Percentiles rank a stretch among this genome's conserved stretches.
These are phyloP conservation scores for Maccullochella peelii DNA, from an alignment of 2,113 vertebrate genomes.

Conservation along the genomic window DNA sequence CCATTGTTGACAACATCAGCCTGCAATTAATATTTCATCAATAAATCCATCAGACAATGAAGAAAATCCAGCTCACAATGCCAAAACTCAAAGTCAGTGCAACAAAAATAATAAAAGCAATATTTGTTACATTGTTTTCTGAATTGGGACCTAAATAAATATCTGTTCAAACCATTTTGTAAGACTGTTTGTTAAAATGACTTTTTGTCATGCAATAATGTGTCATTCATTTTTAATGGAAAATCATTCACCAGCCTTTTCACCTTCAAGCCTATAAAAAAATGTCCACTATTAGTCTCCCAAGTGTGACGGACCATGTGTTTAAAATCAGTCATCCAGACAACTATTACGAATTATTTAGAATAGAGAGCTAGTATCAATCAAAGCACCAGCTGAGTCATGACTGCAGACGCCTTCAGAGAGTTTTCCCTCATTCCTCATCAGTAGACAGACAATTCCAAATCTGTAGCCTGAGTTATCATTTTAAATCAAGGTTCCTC, in stretches of 20 bases:
- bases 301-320: neutral
- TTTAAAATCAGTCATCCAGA: neutral
- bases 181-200: too few species aligned
- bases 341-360: neutral
- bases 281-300: neutral
- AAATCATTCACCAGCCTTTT: neutral
- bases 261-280: neutral
- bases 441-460: neutral
- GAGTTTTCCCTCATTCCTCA: neutral
- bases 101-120: neutral
- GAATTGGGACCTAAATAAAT: neutral
- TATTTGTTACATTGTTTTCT: neutral
- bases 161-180: too few species aligned
- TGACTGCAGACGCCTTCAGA: neutral
- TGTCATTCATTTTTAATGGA: neutral
- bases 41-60: slow-evolving; percentile 5
- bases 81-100: neutral
- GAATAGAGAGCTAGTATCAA: neutral
- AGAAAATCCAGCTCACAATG: neutral
- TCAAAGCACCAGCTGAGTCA: neutral
- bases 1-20: slow-evolving; percentile 18
- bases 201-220: neutral
- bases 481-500: neutral
- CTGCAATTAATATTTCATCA: neutral
- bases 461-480: slow-evolving; percentile 10